phyloP scores from a whole-genome alignment of 2,113 vertebrate species.

The Syngnathoides biaculeatus region DNA sequence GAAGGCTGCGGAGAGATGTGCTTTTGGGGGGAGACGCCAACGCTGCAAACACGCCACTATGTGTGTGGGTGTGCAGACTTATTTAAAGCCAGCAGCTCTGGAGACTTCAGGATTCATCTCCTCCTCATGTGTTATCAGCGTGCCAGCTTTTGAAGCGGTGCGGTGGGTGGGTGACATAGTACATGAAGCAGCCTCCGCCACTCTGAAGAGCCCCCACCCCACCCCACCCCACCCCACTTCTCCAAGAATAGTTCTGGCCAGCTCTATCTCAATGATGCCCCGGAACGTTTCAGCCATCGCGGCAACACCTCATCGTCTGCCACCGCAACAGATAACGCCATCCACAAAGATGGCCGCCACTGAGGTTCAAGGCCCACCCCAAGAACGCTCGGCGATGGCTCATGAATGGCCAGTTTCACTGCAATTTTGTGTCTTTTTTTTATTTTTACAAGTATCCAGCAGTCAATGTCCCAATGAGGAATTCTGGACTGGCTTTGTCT shows the following conservation, averaged over 20 bases:
- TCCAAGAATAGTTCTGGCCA: constrained; percentile 70
- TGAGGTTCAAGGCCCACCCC: too few species aligned
- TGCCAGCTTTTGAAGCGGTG: constrained; percentile 59
- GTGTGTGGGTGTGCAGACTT: constrained; percentile 50
- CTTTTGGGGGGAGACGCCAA: constrained; percentile 14
- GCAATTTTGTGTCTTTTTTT: too few species aligned
- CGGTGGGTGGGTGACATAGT: constrained; percentile 65
- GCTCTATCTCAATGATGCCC: constrained; percentile 67
- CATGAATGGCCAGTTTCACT: background rate
- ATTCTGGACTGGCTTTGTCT: constrained; percentile 74
- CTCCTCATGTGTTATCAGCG: constrained; percentile 69
- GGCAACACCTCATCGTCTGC: constrained; percentile 62
- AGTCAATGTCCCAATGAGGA: constrained; percentile 56
- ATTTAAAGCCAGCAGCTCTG: constrained; percentile 67
- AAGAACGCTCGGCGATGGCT: background rate
- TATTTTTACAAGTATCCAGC: too few species aligned
- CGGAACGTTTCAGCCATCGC: constrained; percentile 67
- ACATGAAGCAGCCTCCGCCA: constrained; percentile 71
- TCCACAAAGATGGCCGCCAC: constrained; percentile 58
- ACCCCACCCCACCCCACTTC: too few species aligned
- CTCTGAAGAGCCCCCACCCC: constrained; percentile 69
- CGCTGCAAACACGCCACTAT: constrained; percentile 13
- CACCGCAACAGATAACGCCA: constrained; percentile 59
- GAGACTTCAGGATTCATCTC: constrained; percentile 66
- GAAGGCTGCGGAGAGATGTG: constrained; percentile 60